Evolutionary conservation across 2,888 invertebrate species (phyloP).

Genomic region (Eretmocerus hayati): DNA sequence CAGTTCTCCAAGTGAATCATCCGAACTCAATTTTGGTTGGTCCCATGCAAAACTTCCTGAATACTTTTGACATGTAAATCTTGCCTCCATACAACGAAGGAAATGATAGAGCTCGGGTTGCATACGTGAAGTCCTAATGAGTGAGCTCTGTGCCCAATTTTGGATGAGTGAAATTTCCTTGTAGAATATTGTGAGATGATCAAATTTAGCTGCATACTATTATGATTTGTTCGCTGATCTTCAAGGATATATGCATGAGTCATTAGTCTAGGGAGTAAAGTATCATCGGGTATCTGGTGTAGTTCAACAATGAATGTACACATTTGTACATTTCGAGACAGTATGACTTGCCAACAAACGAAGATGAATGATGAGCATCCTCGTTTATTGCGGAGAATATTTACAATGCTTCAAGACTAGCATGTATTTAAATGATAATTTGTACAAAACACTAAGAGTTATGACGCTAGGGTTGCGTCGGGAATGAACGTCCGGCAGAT

Average conservation of each 20-base stretch:
- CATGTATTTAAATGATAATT: neutral
- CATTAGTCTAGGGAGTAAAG: neutral
- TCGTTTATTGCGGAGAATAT: neutral
- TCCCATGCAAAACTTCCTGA: no score
- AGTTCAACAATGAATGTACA: neutral
- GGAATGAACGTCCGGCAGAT: constrained; percentile 15
- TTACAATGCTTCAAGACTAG: neutral
- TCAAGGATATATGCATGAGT: neutral
- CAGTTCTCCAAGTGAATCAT: no score
- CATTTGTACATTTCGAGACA: neutral
- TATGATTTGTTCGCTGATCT: no score
- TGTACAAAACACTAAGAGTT: constrained; percentile 17
- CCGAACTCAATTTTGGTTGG: no score
- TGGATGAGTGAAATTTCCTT: neutral
- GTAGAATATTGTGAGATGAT: neutral
- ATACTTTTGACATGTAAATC: no score
- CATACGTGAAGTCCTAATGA: neutral
- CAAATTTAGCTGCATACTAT: neutral
- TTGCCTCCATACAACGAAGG: no score
- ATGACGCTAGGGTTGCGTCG: constrained; percentile 1
- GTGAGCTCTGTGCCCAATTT: neutral
- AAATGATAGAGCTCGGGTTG: no score
- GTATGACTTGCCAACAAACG: neutral
- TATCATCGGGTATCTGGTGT: neutral
- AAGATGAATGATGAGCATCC: neutral